Percentiles rank a stretch among this genome's conserved stretches.
Conservation (phyloP, 1,140 invertebrate species). For the Sarcophaga bullata region DNA sequence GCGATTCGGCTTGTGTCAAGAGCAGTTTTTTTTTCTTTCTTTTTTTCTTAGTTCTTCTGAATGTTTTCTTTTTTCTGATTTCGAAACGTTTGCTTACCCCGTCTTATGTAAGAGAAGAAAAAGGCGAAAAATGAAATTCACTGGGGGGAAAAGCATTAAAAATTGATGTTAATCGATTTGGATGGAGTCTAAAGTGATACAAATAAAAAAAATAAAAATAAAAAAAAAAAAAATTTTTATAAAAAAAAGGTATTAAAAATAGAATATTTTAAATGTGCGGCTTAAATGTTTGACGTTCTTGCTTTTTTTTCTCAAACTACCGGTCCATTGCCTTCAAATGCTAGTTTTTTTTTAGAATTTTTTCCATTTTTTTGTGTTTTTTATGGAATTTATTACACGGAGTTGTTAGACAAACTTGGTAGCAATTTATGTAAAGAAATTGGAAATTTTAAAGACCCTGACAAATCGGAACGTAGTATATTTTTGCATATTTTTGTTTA, state of each 20-base stretch:
- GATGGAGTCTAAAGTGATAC: constrained; percentile 8
- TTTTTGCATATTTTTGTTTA: no score
- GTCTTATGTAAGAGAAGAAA: not conserved
- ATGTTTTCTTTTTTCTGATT: not conserved
- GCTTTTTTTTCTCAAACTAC: not conserved
- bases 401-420: no score
- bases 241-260: not conserved
- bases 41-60: not conserved
- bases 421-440: no score
- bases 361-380: no score
- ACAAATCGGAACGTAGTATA: no score
- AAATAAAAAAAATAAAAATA: constrained; percentile 3
- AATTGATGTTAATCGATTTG: constrained; percentile 24
- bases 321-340: constrained; percentile 1
- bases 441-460: no score
- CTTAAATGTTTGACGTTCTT: not conserved
- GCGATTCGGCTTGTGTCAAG: constrained; percentile 20
- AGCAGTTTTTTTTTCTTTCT: not conserved
- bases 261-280: not conserved
- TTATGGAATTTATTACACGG: no score
- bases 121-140: not conserved
- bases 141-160: constrained; percentile 23
- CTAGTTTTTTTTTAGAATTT: not conserved
- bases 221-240: not conserved
- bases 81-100: not conserved